Conservation (phyloP, 2,888 invertebrate species). For the Parnassius smintheus region DNA sequence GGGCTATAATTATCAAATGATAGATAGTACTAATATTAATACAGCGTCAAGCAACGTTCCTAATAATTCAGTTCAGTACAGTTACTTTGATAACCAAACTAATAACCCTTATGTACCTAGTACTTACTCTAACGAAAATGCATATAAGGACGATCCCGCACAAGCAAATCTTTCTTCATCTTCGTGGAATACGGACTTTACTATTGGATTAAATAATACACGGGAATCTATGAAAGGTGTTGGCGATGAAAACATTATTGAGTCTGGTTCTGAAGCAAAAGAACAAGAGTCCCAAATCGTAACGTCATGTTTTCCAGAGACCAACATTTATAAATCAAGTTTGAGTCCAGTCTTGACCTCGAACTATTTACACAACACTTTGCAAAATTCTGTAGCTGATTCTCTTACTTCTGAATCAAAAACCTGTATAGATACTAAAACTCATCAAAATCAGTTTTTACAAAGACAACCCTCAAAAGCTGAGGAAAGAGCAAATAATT, state of each 20-base stretch:
- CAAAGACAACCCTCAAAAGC: neutral
- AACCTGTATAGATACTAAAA: neutral
- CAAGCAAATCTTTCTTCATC: neutral
- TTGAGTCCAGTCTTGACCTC: neutral
- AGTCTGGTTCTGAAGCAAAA: neutral
- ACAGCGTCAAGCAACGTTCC: neutral
- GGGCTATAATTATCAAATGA: conserved; percentile 27
- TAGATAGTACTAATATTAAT: conserved; percentile 1
- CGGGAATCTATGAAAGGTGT: conserved; percentile 1
- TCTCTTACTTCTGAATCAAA: neutral
- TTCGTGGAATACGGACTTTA: conserved; percentile 4
- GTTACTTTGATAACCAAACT: conserved; percentile 11
- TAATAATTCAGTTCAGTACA: neutral
- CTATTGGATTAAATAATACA: neutral
- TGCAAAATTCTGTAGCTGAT: neutral
- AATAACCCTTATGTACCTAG: neutral
- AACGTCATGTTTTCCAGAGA: neutral
- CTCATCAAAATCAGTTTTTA: neutral
- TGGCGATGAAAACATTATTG: neutral
- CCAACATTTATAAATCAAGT: neutral
- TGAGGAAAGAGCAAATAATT: neutral
- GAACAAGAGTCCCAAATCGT: neutral
- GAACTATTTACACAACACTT: neutral
- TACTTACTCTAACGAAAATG: conserved; percentile 1
- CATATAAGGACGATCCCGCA: neutral